These are phyloP conservation scores for Carassius auratus DNA, from an alignment of 2,113 vertebrate genomes.

Conservation along the genomic window DNA sequence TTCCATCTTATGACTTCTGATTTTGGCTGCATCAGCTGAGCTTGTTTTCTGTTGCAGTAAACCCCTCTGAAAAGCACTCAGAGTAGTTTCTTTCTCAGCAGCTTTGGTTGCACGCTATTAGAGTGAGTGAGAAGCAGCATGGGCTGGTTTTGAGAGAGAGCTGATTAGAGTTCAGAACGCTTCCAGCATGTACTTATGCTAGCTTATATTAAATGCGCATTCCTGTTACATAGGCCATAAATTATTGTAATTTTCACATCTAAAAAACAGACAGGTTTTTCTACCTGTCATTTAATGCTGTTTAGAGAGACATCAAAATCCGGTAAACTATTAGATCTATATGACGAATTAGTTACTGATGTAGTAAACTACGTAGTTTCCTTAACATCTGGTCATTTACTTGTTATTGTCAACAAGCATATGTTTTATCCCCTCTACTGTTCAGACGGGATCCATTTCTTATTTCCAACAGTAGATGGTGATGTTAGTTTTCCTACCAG, in stretches of 20 bases:
- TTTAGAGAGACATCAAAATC: neutral
- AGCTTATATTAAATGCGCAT: neutral
- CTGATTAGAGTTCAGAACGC: neutral
- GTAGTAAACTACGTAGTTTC: neutral
- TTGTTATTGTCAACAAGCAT: neutral
- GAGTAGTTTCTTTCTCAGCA: neutral
- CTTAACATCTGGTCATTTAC: neutral
- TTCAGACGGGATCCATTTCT: neutral
- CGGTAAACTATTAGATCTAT: no score
- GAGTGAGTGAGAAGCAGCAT: neutral
- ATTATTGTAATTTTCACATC: neutral
- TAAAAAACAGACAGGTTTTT: no score
- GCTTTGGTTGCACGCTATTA: neutral
- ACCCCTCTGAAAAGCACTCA: neutral
- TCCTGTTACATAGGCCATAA: neutral
- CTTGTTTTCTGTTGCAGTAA: constrained; percentile 18
- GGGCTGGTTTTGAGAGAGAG: neutral
- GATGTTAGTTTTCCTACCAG: neutral
- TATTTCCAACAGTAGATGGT: neutral
- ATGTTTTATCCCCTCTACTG: neutral
- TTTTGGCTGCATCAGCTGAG: constrained; percentile 27
- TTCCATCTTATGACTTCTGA: constrained; percentile 25
- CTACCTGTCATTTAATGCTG: neutral
- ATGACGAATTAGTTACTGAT: neutral
- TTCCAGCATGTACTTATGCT: neutral